Percentiles rank a stretch among this genome's conserved stretches.
phyloP scores from a whole-genome alignment of 2,888 invertebrate genomes.

The Drosophila meridionalis region DNA sequence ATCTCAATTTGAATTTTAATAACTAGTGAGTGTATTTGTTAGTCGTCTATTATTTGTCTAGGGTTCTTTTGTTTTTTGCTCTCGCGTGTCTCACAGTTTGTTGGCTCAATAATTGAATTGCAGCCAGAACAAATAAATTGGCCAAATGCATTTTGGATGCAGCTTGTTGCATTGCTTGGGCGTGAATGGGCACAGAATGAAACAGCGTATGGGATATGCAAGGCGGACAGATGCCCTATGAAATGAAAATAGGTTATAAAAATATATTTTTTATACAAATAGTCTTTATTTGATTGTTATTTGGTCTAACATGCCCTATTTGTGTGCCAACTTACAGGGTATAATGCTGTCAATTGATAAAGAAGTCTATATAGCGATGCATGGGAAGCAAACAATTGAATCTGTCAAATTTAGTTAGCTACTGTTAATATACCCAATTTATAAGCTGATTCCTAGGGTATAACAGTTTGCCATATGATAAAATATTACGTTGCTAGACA shows the following conservation, averaged over 20 bases:
- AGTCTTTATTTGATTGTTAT: not conserved
- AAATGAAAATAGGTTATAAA: not conserved
- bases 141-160: constrained; percentile 34
- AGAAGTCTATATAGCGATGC: too few relatives aligned
- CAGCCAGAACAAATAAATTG: constrained; percentile 50
- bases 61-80: constrained; percentile 4
- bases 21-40: not conserved
- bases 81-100: constrained; percentile 27
- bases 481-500: too few relatives aligned
- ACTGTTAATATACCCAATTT: not conserved
- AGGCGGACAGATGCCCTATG: constrained; percentile 3
- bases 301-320: not conserved
- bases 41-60: not conserved
- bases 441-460: not conserved
- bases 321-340: not conserved
- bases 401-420: not conserved
- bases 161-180: constrained; percentile 31
- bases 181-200: constrained; percentile 46
- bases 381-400: not conserved
- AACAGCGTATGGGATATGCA: not conserved
- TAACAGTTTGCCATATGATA: not conserved
- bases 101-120: constrained; percentile 38
- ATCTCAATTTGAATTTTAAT: too few relatives aligned
- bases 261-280: not conserved
- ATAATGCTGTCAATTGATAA: too few relatives aligned